phyloP scores from a whole-genome alignment of 1,140 invertebrate species.

The Mizuhopecten yessoensis region DNA sequence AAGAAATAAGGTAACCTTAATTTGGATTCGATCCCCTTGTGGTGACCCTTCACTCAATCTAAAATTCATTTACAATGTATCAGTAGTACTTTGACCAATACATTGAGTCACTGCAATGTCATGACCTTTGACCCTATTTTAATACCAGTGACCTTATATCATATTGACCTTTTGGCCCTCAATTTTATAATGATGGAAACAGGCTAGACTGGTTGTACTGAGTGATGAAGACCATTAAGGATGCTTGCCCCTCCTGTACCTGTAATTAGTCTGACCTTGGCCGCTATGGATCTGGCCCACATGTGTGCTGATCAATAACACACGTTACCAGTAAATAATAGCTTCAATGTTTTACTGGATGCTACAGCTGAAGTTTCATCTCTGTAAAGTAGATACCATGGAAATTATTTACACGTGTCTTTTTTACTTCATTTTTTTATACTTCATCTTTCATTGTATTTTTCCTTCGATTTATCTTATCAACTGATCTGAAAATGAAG shows the following conservation, averaged over 20 bases:
- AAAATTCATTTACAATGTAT: no score
- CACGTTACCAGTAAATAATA: background rate
- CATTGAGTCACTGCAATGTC: background rate
- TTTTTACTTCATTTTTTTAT: background rate
- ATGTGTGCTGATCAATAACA: background rate
- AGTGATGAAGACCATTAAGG: constrained; percentile 22
- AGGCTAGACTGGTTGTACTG: background rate
- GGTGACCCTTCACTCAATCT: background rate
- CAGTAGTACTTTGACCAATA: background rate
- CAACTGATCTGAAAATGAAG: no score
- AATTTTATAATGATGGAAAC: background rate
- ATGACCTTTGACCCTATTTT: background rate
- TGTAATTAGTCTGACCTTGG: constrained; percentile 14
- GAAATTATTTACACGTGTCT: background rate
- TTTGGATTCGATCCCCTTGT: no score
- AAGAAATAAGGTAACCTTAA: no score
- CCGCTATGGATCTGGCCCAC: background rate
- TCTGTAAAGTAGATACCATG: no score
- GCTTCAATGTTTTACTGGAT: background rate
- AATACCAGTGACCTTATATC: background rate
- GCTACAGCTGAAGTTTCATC: background rate
- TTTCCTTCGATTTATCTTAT: background rate
- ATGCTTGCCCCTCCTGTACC: constrained; percentile 14
- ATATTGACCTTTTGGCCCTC: background rate
- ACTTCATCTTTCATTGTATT: background rate